Conservation (phyloP, 2,797 vertebrate genomes). For the Scarus forsteni region DNA sequence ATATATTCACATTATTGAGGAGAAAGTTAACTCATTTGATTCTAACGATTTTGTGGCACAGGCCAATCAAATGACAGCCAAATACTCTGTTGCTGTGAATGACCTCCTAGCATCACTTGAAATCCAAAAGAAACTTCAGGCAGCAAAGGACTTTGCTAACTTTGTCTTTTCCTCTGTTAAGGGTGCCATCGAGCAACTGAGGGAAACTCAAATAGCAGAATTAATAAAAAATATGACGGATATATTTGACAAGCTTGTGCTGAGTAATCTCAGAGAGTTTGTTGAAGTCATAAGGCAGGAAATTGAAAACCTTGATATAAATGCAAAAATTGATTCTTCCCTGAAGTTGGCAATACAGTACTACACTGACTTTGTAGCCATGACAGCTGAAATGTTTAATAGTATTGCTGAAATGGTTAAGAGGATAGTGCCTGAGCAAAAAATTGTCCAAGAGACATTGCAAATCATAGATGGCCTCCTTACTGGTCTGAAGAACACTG, state of each 20-base stretch:
- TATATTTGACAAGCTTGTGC: conserved; percentile 69
- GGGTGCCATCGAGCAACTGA: conserved; percentile 75
- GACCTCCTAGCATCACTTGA: conserved; percentile 83
- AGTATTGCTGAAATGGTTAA: neutral
- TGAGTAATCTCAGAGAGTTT: conserved; percentile 76
- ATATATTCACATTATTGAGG: conserved; percentile 77
- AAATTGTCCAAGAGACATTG: conserved; percentile 5
- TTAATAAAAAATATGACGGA: conserved; percentile 79
- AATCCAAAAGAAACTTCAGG: conserved; percentile 86
- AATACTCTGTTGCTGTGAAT: conserved; percentile 80
- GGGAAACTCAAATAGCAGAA: conserved; percentile 76
- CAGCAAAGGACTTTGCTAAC: conserved; percentile 72
- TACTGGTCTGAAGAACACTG: neutral
- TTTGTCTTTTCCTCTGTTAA: conserved; percentile 65
- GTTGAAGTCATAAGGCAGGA: conserved; percentile 79
- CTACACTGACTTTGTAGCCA: conserved; percentile 73
- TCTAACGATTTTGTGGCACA: conserved; percentile 87
- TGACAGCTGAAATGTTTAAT: conserved; percentile 35
- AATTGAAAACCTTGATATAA: conserved; percentile 84
- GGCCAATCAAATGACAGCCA: conserved; percentile 81
- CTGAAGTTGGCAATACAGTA: conserved; percentile 78
- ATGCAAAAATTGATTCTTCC: conserved; percentile 71
- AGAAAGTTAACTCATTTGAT: conserved; percentile 84
- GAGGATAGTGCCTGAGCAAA: conserved; percentile 4
- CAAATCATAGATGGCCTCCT: conserved; percentile 20